Conservation (phyloP, 1,140 invertebrate genomes). For the Drosophila punjabiensis region DNA sequence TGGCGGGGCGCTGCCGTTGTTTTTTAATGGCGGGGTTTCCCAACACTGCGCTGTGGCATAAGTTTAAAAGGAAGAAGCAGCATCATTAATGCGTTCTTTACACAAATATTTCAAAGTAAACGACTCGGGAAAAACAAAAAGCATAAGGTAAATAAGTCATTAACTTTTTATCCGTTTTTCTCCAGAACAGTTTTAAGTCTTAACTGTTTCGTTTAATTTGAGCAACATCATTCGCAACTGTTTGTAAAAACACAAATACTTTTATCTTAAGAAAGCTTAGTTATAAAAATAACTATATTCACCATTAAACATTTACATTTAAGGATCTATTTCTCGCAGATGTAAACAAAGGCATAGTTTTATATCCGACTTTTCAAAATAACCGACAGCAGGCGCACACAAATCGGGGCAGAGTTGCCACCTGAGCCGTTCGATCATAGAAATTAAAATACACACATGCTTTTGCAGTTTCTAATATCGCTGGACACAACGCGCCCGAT, state of each 20-base stretch:
- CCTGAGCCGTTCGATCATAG: slow-evolving; percentile 65
- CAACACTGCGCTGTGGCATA: slow-evolving; percentile 38
- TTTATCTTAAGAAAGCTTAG: neutral
- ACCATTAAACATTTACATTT: too few species aligned
- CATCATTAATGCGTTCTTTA: neutral
- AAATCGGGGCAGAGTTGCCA: slow-evolving; percentile 62
- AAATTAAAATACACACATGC: slow-evolving; percentile 63
- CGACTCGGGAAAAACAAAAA: neutral
- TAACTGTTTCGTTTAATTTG: neutral
- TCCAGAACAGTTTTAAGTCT: neutral
- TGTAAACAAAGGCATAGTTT: neutral
- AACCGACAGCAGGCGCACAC: slow-evolving; percentile 49
- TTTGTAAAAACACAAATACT: too few species aligned
- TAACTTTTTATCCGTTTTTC: neutral
- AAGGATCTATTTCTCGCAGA: too few species aligned
- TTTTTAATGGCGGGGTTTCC: neutral
- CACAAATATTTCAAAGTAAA: neutral
- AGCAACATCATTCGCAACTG: neutral
- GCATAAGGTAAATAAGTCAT: neutral
- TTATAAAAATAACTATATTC: neutral
- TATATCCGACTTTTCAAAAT: slow-evolving; percentile 58
- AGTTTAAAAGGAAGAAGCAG: slow-evolving; percentile 41
- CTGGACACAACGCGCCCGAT: slow-evolving; percentile 29
- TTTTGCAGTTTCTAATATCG: slow-evolving; percentile 64
- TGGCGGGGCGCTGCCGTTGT: slow-evolving; percentile 5